Evolutionary conservation across 2,113 vertebrate species (phyloP), one percentile per base, ranked within the genome.

Genomic region (Odocoileus hemionus): DNA sequence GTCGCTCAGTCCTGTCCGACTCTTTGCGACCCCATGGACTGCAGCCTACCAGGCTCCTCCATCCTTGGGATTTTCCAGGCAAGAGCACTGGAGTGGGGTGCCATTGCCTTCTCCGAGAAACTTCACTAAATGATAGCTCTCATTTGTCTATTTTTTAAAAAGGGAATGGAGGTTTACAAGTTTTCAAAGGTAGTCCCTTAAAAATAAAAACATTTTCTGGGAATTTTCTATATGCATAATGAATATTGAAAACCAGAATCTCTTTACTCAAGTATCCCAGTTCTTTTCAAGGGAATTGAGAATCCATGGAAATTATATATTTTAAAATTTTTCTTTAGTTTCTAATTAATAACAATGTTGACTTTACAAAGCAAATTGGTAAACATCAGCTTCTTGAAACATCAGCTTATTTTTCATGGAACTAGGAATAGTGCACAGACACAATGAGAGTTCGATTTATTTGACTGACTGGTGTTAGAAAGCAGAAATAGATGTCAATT

Each of bases 371-470:
- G 16, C 74, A 94, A 67, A 76, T 79, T 47, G 30, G 3, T 76
- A 92, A 94, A 74, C 79, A 58, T 47, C 26, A 96, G 36, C 36
- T 76, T 82, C 52, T 80, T 67, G 43, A 96, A 92, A 76, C 33
- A 39, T 39, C 39, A 88, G 55, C 33, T 82, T 85, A 23, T 64
- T 95, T 97, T 80, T 83, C 30, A 30, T 43, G 36, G 19, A 91
- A 9, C 12, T 91, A 64, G 39, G 25, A 88, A 45, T 64, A 64
- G 6, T 55, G 21, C 15, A 36, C 2, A 84, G 33, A 52, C 76
- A 58, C 91, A 88, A 54, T 54, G 39, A 85, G 5, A 58, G 14
- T 8, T 52, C 36, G 50, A 10, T 79, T 28, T 26, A 28, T 89
- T 91, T 87, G 28, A 55, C 16, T 86, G 60, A 96, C 4, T n/a